Conservation (phyloP, 2,888 invertebrate species). For the Epsilonema sp. region DNA sequence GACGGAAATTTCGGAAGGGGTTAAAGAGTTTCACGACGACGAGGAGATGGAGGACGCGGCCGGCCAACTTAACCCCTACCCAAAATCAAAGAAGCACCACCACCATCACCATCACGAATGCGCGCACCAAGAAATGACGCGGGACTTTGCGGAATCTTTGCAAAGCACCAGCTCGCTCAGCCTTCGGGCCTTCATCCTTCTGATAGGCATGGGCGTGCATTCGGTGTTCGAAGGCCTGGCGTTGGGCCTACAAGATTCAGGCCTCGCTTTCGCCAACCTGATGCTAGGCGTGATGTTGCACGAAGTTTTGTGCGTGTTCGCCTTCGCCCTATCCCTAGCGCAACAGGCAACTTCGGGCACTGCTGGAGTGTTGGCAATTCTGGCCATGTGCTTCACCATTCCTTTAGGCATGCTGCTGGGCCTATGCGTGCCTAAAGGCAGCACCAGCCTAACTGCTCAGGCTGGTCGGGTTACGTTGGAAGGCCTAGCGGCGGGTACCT, state of each 20-base stretch:
- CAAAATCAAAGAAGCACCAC: too few relatives aligned
- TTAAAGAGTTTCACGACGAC: too few relatives aligned
- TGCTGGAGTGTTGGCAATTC: constrained; percentile 14
- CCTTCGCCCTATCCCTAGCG: constrained; percentile 21
- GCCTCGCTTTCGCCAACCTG: background rate
- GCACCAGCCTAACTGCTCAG: background rate
- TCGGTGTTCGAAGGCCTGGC: constrained; percentile 42
- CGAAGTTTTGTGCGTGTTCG: constrained; percentile 18
- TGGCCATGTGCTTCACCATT: constrained; percentile 17
- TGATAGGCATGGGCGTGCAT: constrained; percentile 39
- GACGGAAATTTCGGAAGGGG: too few relatives aligned
- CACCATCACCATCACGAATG: too few relatives aligned
- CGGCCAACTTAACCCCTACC: too few relatives aligned
- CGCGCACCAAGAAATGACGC: too few relatives aligned
- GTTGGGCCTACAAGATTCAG: constrained; percentile 35
- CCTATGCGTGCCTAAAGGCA: constrained; percentile 4
- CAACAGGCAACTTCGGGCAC: constrained; percentile 15
- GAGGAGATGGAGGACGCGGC: too few relatives aligned
- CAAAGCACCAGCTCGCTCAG: constrained; percentile 15
- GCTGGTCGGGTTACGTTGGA: constrained; percentile 17
- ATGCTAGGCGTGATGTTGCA: constrained; percentile 5
- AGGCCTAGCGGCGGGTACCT: constrained; percentile 23
- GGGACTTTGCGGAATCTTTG: too few relatives aligned
- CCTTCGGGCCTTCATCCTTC: constrained; percentile 34
- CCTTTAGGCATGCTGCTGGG: constrained; percentile 20